A percentile compares a stretch with the other conserved stretches of the same genome.
Conservation (phyloP, 2,888 invertebrate genomes). For the Eilema sororculum region DNA sequence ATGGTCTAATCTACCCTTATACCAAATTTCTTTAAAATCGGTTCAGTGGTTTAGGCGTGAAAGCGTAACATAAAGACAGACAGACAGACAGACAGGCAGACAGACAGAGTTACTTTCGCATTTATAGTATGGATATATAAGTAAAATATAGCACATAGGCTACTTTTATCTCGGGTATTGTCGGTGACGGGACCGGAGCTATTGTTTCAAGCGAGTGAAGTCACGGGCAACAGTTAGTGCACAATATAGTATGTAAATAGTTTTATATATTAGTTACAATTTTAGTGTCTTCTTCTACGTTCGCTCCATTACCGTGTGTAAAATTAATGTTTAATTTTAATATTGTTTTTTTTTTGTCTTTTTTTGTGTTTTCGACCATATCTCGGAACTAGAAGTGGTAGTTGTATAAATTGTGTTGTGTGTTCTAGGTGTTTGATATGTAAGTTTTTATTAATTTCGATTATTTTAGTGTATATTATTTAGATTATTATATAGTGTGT, state of each 20-base stretch:
- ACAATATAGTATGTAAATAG: background rate
- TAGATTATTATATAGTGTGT: no score
- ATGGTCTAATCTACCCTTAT: no score
- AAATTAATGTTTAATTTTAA: background rate
- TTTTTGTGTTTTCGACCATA: background rate
- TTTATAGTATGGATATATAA: no score
- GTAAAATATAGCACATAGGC: no score
- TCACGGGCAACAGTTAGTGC: background rate
- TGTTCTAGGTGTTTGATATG: background rate
- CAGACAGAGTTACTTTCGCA: no score
- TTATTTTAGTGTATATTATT: background rate
- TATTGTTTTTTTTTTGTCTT: no score
- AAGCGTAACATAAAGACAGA: no score
- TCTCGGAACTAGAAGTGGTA: background rate
- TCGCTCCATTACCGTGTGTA: background rate
- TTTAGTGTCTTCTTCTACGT: background rate
- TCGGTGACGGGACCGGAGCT: background rate
- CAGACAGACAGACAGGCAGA: no score
- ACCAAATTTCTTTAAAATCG: no score
- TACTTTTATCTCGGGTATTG: background rate
- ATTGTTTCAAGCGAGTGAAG: background rate
- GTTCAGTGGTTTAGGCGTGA: no score
- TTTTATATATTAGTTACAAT: slow-evolving; percentile 1
- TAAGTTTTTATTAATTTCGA: background rate
- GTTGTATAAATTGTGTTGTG: background rate